A percentile compares a stretch with the other conserved stretches of the same genome.
These are phyloP conservation scores for Trachythela sp. DNA, from an alignment of 64 coral and sea anemone species.

Conservation along the genomic window DNA sequence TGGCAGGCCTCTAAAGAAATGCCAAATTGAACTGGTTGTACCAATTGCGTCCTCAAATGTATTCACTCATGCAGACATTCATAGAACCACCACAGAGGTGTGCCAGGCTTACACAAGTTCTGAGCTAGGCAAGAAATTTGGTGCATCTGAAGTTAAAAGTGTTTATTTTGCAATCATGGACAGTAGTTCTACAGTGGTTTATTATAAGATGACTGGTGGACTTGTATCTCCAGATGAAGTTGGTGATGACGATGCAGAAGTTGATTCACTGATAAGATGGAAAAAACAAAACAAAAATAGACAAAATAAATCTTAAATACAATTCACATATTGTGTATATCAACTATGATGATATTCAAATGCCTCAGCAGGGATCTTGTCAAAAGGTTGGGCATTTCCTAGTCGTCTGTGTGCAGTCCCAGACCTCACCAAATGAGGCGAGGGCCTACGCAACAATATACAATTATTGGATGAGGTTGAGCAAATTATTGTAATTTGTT, in stretches of 20 bases:
- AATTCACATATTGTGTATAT: not conserved
- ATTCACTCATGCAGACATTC: slow-evolving; percentile 50
- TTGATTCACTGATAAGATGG: not conserved
- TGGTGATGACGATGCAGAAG: slow-evolving; percentile 45
- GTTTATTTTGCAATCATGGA: slow-evolving; percentile 61
- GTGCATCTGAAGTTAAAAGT: not conserved
- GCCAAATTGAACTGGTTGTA: slow-evolving; percentile 53
- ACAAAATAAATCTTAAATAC: not conserved
- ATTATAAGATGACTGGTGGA: slow-evolving; percentile 59
- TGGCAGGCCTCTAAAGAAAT: slow-evolving; percentile 65
- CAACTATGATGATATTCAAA: not conserved
- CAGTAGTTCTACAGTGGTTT: slow-evolving; percentile 65
- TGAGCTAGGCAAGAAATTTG: not conserved
- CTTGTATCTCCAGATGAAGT: slow-evolving; percentile 62
- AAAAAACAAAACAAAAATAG: not conserved
- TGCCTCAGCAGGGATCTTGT: too few relatives aligned
- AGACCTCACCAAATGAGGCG: too few relatives aligned
- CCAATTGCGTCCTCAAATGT: slow-evolving; percentile 52
- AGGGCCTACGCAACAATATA: too few relatives aligned
- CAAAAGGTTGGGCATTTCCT: too few relatives aligned
- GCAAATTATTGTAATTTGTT: too few relatives aligned
- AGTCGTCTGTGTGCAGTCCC: too few relatives aligned
- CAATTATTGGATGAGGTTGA: too few relatives aligned
- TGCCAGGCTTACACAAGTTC: slow-evolving; percentile 41
- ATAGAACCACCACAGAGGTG: slow-evolving; percentile 46